Evolutionary conservation across 2,888 invertebrate genomes (phyloP), one percentile per base, ranked within the genome.

Genomic region (Cecidostiba fungosa): DNA sequence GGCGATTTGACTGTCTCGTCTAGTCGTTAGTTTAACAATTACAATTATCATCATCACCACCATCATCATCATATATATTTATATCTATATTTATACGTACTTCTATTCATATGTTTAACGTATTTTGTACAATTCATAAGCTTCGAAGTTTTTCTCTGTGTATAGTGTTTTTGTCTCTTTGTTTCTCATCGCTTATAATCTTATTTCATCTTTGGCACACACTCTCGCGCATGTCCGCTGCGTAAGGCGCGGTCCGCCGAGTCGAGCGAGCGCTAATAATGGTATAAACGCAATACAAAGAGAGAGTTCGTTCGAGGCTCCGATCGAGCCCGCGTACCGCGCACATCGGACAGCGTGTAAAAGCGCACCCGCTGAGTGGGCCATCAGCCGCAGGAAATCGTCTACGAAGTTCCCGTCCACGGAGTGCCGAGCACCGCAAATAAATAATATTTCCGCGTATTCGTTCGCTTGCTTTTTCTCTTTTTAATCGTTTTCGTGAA

Each of bases 61-160:
- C 87, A 88, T 88, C 66, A 82, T 76, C 84, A 19, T 77, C 54
- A 88, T 90, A 91, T 50, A 50, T 50, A 54, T 59, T 59, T 59
- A 59, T 59, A 59, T 59, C 54, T 23, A 59, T 77, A 82, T 54
- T 36, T 77, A 62, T 78, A 43, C 54, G 88, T 90, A 88, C 88
- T 87, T 77, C 89, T 91, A 91, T 90, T n/a, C 54, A 59, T 59
- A 91, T 90, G 91, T 90, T 90, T 91, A 91, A 91, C 88, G 88
- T 92, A 91, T 90, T 92, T 92, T 92, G 91, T 92, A 92, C 92
- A 92, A 89, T 91, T 84, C 88, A 89, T 91, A 92, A 91, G 91
- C 90, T 92, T 92, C 91, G 87, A 89, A 90, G 91, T 86, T 88
- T 50, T 82, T 88, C 90, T 89, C 36, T 36, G 70, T 50, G 47